A percentile compares a stretch with the other conserved stretches of the same genome.
These are phyloP conservation scores for Zeuzera pyrina DNA, from an alignment of 2,888 invertebrate species.

Conservation along the genomic window DNA sequence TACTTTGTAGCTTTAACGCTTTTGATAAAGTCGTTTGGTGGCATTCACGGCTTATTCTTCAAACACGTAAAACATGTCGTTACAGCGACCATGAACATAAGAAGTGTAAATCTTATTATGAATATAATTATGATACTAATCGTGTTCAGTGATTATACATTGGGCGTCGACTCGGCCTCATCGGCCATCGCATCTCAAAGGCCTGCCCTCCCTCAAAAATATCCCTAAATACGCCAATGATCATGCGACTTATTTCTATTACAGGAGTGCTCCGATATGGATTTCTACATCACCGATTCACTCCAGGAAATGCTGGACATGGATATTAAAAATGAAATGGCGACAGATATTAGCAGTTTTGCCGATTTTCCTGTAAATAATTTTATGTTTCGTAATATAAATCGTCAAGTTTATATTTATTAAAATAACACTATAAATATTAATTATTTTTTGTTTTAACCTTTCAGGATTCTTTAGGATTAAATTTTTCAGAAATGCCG, in stretches of 20 bases:
- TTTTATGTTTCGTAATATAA: not conserved
- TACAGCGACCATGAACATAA: too few relatives aligned
- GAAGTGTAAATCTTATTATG: too few relatives aligned
- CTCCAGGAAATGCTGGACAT: conserved; percentile 93
- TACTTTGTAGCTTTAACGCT: too few relatives aligned
- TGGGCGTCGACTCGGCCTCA: too few relatives aligned
- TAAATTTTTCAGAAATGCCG: conserved; percentile 76
- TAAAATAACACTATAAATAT: not conserved
- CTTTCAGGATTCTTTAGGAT: conserved; percentile 72
- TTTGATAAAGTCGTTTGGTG: too few relatives aligned
- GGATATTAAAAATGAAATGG: conserved; percentile 90
- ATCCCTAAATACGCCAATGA: too few relatives aligned
- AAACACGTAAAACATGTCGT: too few relatives aligned
- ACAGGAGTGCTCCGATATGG: conserved; percentile 73
- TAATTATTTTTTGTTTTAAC: not conserved
- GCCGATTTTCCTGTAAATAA: conserved; percentile 75
- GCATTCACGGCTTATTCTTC: conserved; percentile 10
- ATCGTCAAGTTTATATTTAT: not conserved
- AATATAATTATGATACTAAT: too few relatives aligned
- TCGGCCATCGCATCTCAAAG: too few relatives aligned
- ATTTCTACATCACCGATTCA: conserved; percentile 79
- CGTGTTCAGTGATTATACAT: too few relatives aligned
- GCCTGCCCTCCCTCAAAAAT: too few relatives aligned
- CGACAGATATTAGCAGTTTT: conserved; percentile 82
- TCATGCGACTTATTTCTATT: too few relatives aligned